These are phyloP conservation scores for Montipora capitata DNA, from an alignment of 92 coral and sea anemone genomes.

Conservation along the genomic window DNA sequence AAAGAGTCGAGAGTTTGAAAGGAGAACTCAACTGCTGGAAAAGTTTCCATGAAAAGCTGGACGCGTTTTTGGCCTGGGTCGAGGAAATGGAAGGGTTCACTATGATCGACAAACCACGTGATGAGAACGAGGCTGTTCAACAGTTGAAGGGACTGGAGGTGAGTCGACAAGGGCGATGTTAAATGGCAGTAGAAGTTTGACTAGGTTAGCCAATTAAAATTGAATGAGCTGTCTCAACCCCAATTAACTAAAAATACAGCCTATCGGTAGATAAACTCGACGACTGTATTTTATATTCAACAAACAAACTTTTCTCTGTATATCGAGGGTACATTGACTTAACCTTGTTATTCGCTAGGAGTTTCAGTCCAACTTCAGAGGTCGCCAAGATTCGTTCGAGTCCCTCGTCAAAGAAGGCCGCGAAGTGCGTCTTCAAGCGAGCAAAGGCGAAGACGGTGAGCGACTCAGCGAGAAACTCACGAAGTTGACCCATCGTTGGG, in stretches of 20 bases:
- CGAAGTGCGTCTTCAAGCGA: conserved; percentile 87
- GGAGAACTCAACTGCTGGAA: conserved; percentile 88
- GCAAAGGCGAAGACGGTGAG: conserved; percentile 90
- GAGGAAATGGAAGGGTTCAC: conserved; percentile 88
- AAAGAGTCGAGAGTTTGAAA: conserved; percentile 78
- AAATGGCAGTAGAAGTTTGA: no score
- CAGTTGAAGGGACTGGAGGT: conserved; percentile 95
- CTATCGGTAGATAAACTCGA: no score
- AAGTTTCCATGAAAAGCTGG: conserved; percentile 78
- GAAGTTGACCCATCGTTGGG: conserved; percentile 94
- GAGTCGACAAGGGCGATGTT: background rate
- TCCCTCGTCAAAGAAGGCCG: conserved; percentile 94
- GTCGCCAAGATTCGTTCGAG: conserved; percentile 90
- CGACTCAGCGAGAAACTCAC: conserved; percentile 86
- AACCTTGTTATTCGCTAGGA: conserved; percentile 58
- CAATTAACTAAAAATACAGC: no score
- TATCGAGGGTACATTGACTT: background rate
- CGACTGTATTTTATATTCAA: no score
- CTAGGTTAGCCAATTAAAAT: background rate
- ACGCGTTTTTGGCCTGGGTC: conserved; percentile 90
- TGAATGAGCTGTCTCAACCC: no score
- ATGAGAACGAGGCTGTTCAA: conserved; percentile 81
- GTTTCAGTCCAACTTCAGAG: conserved; percentile 88
- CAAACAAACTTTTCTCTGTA: no score
- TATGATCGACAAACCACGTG: conserved; percentile 82